phyloP scores from a whole-genome alignment of 2,797 vertebrate species.

The Eupleurogrammus muticus region DNA sequence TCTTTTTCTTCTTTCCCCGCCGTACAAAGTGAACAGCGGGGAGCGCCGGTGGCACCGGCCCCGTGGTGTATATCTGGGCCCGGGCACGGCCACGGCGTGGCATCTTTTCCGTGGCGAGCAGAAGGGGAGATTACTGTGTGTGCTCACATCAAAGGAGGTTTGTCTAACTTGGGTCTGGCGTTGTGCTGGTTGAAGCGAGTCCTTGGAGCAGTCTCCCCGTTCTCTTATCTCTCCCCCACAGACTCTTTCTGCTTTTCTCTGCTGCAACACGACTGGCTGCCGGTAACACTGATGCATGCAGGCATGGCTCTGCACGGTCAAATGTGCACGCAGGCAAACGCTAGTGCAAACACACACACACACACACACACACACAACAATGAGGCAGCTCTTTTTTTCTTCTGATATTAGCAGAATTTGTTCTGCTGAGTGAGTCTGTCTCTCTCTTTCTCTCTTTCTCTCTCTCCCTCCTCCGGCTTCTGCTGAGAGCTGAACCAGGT shows the following conservation, averaged over 20 bases:
- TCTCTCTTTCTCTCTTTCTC: slow-evolving; percentile 23
- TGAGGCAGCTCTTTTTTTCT: slow-evolving; percentile 43
- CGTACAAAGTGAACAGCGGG: slow-evolving; percentile 60
- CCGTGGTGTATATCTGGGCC: slow-evolving; percentile 64
- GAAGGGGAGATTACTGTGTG: slow-evolving; percentile 71
- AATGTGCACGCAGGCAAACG: slow-evolving; percentile 55
- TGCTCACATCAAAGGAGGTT: slow-evolving; percentile 82
- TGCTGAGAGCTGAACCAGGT: slow-evolving; percentile 62
- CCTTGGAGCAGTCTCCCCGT: slow-evolving; percentile 72
- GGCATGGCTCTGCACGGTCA: slow-evolving; percentile 52
- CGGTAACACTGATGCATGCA: slow-evolving; percentile 69
- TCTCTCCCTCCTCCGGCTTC: slow-evolving; percentile 40
- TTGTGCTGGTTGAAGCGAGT: slow-evolving; percentile 75
- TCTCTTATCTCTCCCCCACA: slow-evolving; percentile 82
- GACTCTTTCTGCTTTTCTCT: slow-evolving; percentile 74
- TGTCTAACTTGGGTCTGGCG: slow-evolving; percentile 78
- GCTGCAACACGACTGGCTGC: slow-evolving; percentile 74
- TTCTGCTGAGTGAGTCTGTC: slow-evolving; percentile 65
- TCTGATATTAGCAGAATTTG: slow-evolving; percentile 74
- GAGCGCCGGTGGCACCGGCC: slow-evolving; percentile 43
- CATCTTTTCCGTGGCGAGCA: slow-evolving; percentile 62
- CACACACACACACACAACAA: slow-evolving; percentile 34
- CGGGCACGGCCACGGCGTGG: slow-evolving; percentile 62
- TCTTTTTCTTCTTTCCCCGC: neutral
- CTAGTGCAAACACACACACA: slow-evolving; percentile 27